Evolutionary conservation across 1,140 invertebrate genomes (phyloP), one percentile per base, ranked within the genome.

Genomic region (Piezodorus guildinii): DNA sequence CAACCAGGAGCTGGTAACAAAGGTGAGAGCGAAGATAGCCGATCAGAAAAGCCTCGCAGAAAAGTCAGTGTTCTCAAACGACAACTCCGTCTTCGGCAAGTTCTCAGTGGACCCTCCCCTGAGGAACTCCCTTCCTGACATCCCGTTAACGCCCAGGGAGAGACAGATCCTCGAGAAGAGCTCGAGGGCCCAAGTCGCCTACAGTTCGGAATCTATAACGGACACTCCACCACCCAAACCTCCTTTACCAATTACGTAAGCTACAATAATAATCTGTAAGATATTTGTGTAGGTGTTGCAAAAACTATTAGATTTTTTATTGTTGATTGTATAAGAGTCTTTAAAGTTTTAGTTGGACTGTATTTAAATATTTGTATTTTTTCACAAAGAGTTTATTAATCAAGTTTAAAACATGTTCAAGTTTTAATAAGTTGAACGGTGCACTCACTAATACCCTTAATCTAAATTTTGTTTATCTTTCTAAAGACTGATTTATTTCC

Each of bases 141-240:
- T 95, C 68, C 85, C 86, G 6, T 71, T 90, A 66, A 90, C 87
- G 67, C 86, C 87, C 21, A 82, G 84, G 62, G 85, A 87, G 74
- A 76, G 83, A 54, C 81, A 85, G 67, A 81, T 85, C 66, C 74
- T 88, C 65, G 85, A 83, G 68, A 78, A 83, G 71, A 80, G 77
- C 5, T 79, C 78, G 10, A 78, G 61, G 74, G 74, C 52, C 2
- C 65, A 62, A 27, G 27, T 51, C 59, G 60, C n/a, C 15, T 34
- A 58, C 27, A 64, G 65, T 43, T 62, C 60, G 30, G 61, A 67
- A 34, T 62, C 45, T 3, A 63, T 67, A 46, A 77, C 78, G 68
- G 80, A 79, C 75, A 76, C 73, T 60, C 83, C 88, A 62, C 91
- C 91, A 60, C 91, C 91, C 3, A 94, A 94, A 77, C 91, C 91